phyloP scores from a whole-genome alignment of 2,888 invertebrate species.

The Phorcus lineatus region DNA sequence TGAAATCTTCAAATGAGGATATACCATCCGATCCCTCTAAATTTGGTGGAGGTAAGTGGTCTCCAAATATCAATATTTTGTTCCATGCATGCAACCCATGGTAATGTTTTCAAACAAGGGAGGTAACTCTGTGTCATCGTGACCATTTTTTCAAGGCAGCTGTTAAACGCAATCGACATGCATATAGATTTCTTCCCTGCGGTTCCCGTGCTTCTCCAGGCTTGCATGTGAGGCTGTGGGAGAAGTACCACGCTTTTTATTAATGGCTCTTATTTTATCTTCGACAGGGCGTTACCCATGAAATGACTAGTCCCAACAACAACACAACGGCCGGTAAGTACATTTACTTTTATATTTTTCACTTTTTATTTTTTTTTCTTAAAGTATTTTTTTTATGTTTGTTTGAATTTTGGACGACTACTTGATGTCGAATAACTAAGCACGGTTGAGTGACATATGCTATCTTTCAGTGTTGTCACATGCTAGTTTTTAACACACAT shows the following conservation, averaged over 20 bases:
- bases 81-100: neutral
- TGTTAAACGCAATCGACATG: constrained; percentile 13
- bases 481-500: neutral
- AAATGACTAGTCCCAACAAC: neutral
- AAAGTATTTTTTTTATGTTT: neutral
- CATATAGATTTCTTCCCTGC: constrained; percentile 4
- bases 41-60: neutral
- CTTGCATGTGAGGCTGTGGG: neutral
- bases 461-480: no score
- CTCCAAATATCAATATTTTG: neutral
- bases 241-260: neutral
- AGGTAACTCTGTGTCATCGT: neutral
- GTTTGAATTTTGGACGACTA: neutral
- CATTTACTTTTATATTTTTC: constrained; percentile 4
- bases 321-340: neutral
- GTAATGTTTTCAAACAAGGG: neutral
- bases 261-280: neutral
- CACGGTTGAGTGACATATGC: no score
- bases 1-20: neutral
- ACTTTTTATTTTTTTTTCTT: neutral
- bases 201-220: neutral
- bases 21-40: neutral
- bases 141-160: constrained; percentile 12
- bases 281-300: neutral
- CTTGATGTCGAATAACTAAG: no score